Base-by-base conservation (phyloP, 2,797 vertebrate genomes). In the Leuciscus waleckii region DNA sequence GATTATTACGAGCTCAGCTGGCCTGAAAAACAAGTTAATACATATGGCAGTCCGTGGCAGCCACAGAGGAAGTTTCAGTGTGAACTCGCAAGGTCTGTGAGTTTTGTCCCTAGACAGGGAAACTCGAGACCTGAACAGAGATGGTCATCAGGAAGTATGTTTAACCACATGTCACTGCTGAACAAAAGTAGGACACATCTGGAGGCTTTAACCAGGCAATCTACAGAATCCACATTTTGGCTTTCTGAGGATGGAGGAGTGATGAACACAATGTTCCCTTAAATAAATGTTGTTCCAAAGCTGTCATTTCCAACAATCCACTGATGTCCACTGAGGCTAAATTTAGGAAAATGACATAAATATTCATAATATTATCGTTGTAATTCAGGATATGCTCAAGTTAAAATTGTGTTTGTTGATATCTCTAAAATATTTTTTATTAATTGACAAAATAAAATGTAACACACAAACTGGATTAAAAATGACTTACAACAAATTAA, bases 1-100 rank as follows among this genome's bases (percentile, higher is more conserved):
- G 94, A 93, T 95, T 93, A 96, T 95, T 95, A 95, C 93, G 91
- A 95, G 94, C 94, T 95, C 94, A 95, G 93, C 92, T 94, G 93
- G 93, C 94, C 92, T 92, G 93, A 93, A 95, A 95, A 94, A 94
- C 94, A 94, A 93, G 92, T 75, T 85, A 39, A 80, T 41, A 58
- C 49, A 82, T 71, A n/a, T 73, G 69, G 87, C 46, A 61, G 76
- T 75, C 39, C 17, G 13, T 79, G 80, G 84, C 65, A 81, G 70
- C n/a, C 70, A 80, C 73, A 37, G 67, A 63, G n/a, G 58, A 74
- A 79, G 78, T 80, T 84, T 79, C 70, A 49, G 77, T 67, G 61
- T 58, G 74, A 83, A 67, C 26, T 65, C 8, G 16, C 41, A 51
- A 76, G 43, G 61, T n/a, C 65, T 51, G 46, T 51, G 41, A 67